These are phyloP conservation scores for Mya arenaria DNA, from an alignment of 1,140 invertebrate species.

Conservation along the genomic window DNA sequence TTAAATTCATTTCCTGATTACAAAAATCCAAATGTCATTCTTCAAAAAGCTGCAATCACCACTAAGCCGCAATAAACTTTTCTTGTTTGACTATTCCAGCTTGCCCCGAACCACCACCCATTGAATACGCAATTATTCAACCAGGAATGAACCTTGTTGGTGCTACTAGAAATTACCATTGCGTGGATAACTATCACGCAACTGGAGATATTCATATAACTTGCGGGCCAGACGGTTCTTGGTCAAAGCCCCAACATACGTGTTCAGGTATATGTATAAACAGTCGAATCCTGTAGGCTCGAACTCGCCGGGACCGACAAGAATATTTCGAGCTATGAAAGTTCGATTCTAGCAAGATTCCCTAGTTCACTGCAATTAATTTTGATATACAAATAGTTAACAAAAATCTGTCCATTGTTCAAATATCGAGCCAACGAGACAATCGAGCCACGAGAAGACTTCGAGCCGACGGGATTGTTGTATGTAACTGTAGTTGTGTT, in stretches of 20 bases:
- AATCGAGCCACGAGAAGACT: no score
- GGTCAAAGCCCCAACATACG: conserved; percentile 16
- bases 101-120: neutral
- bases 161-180: conserved; percentile 3
- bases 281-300: neutral
- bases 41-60: neutral
- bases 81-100: conserved; percentile 25
- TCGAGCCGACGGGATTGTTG: no score
- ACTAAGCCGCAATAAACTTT: neutral
- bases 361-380: no score
- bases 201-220: conserved; percentile 3
- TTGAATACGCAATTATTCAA: neutral
- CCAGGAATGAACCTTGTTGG: conserved; percentile 11
- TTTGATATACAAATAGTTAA: no score
- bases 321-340: no score
- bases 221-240: neutral
- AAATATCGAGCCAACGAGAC: no score
- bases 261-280: conserved; percentile 19
- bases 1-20: no score
- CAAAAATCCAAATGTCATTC: no score
- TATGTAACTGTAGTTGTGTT: no score
- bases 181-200: neutral
- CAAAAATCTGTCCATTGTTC: no score
- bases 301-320: no score
- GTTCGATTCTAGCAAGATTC: no score